Conservation (phyloP, 2,797 vertebrate genomes). For the Coracias cyanogaster region DNA sequence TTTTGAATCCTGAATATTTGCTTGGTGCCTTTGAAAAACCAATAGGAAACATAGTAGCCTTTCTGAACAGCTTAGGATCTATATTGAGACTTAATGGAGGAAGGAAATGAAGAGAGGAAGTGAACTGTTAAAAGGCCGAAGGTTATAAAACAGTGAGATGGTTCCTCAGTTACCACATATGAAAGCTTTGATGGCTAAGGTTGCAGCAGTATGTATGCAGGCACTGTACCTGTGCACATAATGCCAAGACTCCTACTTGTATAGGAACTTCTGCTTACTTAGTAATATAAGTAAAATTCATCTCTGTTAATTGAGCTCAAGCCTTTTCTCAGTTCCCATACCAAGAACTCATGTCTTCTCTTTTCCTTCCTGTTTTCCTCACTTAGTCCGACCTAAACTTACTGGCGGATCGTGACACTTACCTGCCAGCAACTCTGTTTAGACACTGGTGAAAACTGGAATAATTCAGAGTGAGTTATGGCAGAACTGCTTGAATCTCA, state of each 20-base stretch:
- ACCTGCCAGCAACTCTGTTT: not conserved
- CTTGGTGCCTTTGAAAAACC: not conserved
- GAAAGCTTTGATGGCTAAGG: not conserved
- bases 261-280: slow-evolving; percentile 1
- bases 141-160: not conserved
- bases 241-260: not conserved
- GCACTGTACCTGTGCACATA: not conserved
- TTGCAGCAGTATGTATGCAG: not conserved
- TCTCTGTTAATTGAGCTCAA: not conserved
- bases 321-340: not conserved
- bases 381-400: not conserved
- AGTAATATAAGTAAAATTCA: slow-evolving; percentile 11
- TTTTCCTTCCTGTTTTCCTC: not conserved
- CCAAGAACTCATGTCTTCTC: not conserved
- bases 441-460: not conserved
- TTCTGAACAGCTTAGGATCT: not conserved
- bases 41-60: not conserved
- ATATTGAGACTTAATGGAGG: not conserved
- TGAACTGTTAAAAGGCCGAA: not conserved
- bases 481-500: not conserved
- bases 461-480: not conserved
- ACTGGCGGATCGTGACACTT: no score
- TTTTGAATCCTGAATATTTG: not conserved
- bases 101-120: not conserved
- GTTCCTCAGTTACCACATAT: not conserved